Evolutionary conservation across 2,113 vertebrate genomes (phyloP).

Genomic region (Myiozetetes cayanensis): DNA sequence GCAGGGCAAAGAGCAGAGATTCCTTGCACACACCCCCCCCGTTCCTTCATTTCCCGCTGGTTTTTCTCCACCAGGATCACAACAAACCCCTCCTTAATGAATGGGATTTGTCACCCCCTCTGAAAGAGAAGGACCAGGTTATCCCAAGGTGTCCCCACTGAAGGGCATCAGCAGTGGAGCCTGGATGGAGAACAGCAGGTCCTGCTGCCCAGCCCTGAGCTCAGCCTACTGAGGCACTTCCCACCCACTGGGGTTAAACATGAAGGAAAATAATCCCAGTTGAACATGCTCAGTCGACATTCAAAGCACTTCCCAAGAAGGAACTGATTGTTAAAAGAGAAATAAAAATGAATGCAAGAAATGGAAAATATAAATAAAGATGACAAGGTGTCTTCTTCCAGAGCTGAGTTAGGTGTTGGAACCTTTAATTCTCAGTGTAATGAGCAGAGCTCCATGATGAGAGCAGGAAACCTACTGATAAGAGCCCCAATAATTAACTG

Average conservation of each 20-base stretch:
- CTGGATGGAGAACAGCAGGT: background rate
- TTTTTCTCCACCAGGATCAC: rapidly evolving
- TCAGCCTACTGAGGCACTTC: background rate
- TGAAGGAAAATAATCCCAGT: background rate
- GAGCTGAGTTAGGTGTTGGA: background rate
- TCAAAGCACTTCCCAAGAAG: background rate
- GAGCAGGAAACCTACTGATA: background rate
- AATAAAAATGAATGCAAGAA: constrained; percentile 59
- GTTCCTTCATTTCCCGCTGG: background rate
- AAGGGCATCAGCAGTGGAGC: background rate
- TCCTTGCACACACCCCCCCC: background rate
- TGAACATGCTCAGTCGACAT: background rate
- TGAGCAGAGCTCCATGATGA: background rate
- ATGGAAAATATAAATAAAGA: constrained; percentile 62
- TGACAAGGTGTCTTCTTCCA: constrained; percentile 3
- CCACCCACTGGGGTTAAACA: background rate
- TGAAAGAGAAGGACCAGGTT: background rate
- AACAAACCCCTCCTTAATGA: background rate
- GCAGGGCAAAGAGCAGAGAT: background rate
- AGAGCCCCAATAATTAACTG: background rate
- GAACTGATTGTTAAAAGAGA: constrained; percentile 6
- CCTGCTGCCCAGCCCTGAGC: background rate
- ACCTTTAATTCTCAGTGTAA: background rate
- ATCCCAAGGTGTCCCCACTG: rapidly evolving
- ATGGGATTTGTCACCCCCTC: background rate